Conservation (phyloP, 1,140 invertebrate genomes). For the Megalonaias nervosa region DNA sequence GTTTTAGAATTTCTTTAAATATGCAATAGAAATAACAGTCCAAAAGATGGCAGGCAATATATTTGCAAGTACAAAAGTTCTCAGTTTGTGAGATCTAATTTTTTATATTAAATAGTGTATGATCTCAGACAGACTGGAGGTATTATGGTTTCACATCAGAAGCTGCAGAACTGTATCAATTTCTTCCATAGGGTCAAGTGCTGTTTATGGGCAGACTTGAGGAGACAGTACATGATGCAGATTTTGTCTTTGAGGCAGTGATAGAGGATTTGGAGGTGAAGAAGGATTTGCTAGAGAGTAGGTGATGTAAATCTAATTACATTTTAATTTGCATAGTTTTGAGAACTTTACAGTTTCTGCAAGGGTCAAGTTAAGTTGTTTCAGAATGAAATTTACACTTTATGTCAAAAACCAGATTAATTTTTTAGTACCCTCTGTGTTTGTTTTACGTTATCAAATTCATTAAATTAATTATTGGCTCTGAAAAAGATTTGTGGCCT, state of each 20-base stretch:
- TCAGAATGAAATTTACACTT: neutral
- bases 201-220: constrained; percentile 71
- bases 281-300: constrained; percentile 72
- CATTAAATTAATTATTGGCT: neutral
- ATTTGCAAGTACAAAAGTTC: neutral
- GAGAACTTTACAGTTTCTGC: no score
- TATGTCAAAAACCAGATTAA: neutral
- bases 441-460: neutral
- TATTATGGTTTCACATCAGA: neutral
- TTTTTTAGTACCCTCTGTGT: neutral
- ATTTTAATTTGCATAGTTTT: neutral
- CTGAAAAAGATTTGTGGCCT: neutral
- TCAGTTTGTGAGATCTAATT: neutral
- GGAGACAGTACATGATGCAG: constrained; percentile 71
- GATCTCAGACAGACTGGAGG: neutral
- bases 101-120: neutral
- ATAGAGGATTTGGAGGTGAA: constrained; percentile 72
- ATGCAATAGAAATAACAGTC: no score
- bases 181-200: constrained; percentile 69
- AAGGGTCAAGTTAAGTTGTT: neutral
- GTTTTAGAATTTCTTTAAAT: no score
- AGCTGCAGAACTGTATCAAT: neutral
- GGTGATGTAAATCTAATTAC: constrained; percentile 15
- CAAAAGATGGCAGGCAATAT: neutral
- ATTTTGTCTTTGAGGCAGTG: constrained; percentile 73